Conservation (phyloP, 1,140 invertebrate species). For the Drosophila willistoni region DNA sequence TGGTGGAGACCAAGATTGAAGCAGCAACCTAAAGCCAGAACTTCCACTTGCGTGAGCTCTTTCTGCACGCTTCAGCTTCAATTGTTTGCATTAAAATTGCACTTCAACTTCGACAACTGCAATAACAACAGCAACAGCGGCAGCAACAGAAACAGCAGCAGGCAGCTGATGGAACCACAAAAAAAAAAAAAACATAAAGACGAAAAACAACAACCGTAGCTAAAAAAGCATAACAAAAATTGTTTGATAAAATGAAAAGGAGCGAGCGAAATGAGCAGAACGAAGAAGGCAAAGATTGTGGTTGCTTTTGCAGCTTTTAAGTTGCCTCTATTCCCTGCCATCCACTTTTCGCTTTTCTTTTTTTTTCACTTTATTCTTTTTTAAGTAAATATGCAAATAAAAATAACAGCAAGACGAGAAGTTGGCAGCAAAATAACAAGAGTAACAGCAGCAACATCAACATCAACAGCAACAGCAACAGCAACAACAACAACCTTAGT, state of each 20-base stretch:
- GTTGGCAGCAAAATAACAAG: slow-evolving; percentile 52
- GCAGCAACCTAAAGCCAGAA: slow-evolving; percentile 29
- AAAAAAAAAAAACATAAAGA: slow-evolving; percentile 28
- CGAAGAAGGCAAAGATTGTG: slow-evolving; percentile 47
- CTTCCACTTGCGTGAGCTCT: slow-evolving; percentile 62
- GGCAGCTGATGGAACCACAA: slow-evolving; percentile 43
- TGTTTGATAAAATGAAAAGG: slow-evolving; percentile 72
- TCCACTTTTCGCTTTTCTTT: not conserved
- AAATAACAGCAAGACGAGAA: slow-evolving; percentile 60
- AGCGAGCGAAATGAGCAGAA: slow-evolving; percentile 56
- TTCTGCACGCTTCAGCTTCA: slow-evolving; percentile 76
- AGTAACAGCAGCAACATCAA: slow-evolving; percentile 11
- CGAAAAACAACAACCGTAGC: slow-evolving; percentile 59
- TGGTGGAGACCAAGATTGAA: slow-evolving; percentile 33
- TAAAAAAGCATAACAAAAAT: slow-evolving; percentile 74
- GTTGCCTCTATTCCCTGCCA: slow-evolving; percentile 20
- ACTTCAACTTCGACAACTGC: slow-evolving; percentile 77
- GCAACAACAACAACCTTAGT: slow-evolving; percentile 24
- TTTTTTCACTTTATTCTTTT: slow-evolving; percentile 28
- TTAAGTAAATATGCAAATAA: slow-evolving; percentile 78
- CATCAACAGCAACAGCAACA: not conserved
- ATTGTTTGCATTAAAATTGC: slow-evolving; percentile 81
- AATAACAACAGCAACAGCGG: slow-evolving; percentile 41
- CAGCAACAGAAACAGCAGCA: slow-evolving; percentile 21
- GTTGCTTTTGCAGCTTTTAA: slow-evolving; percentile 28